Evolutionary conservation across 2,113 vertebrate genomes (phyloP).

Genomic region (Microtus oregoni): DNA sequence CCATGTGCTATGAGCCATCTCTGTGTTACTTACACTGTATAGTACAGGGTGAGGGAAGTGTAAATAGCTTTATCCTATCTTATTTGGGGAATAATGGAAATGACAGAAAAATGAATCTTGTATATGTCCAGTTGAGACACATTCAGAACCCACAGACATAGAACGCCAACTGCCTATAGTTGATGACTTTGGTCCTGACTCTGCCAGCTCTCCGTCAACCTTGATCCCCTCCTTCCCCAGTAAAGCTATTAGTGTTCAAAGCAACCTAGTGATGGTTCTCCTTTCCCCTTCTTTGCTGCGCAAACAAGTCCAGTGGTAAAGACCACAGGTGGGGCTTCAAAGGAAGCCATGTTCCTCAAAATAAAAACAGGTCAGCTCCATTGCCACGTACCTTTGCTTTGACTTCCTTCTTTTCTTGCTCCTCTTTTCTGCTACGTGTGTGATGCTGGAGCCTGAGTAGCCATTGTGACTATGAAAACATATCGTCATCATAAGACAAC

Average conservation of each 20-base stretch:
- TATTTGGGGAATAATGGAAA: not conserved
- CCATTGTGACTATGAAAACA: not conserved
- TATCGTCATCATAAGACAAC: fast-evolving
- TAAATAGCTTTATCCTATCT: not conserved
- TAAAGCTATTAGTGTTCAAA: not conserved
- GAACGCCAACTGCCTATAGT: not conserved
- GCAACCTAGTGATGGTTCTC: not conserved
- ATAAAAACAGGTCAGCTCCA: not conserved
- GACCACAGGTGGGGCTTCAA: not conserved
- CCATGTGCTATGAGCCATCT: not conserved
- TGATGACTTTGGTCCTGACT: not conserved
- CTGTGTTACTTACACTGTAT: no score
- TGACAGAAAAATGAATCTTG: not conserved
- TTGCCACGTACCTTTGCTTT: not conserved
- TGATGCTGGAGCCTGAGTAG: not conserved
- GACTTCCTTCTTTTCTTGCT: not conserved
- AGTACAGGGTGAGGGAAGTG: not conserved
- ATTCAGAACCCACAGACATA: not conserved
- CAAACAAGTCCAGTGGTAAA: not conserved
- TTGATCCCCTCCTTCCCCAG: no score
- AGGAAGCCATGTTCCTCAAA: not conserved
- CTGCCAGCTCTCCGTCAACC: not conserved
- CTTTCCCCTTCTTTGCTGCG: not conserved
- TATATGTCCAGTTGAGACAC: not conserved
- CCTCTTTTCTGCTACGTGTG: no score